Conservation (phyloP, 35 echinoderm and acorn worm genomes). For the Hemicentrotus pulcherrimus region DNA sequence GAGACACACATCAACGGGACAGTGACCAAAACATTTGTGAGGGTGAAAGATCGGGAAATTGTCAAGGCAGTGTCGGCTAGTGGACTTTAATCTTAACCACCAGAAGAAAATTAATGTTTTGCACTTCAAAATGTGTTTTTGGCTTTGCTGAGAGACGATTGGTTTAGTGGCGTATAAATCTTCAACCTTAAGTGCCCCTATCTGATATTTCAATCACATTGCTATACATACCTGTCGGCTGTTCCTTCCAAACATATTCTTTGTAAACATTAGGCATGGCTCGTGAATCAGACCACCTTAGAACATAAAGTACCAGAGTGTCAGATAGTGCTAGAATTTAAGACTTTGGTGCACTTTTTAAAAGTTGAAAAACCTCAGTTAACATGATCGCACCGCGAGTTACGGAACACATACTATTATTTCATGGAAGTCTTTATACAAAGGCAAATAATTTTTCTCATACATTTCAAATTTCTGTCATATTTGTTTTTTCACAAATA, state of each 20-base stretch:
- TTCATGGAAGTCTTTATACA: too few species aligned
- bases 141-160: background rate
- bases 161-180: background rate
- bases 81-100: background rate
- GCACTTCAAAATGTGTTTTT: background rate
- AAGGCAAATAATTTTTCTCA: too few species aligned
- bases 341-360: background rate
- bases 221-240: background rate
- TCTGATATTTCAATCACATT: background rate
- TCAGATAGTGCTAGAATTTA: background rate
- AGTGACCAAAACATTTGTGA: background rate
- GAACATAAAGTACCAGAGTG: background rate
- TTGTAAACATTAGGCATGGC: background rate
- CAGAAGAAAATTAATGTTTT: background rate
- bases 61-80: background rate
- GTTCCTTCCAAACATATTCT: background rate
- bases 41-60: background rate
- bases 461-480: too few species aligned
- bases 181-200: background rate
- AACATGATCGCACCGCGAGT: background rate
- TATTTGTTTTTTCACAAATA: too few species aligned
- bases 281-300: background rate
- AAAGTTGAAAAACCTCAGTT: background rate
- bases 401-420: too few species aligned
- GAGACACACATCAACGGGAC: background rate